Percentiles rank a stretch among this genome's conserved stretches.
Evolutionary conservation across 2,888 invertebrate genomes (phyloP).

Genomic region (Drosophila sordidula): DNA sequence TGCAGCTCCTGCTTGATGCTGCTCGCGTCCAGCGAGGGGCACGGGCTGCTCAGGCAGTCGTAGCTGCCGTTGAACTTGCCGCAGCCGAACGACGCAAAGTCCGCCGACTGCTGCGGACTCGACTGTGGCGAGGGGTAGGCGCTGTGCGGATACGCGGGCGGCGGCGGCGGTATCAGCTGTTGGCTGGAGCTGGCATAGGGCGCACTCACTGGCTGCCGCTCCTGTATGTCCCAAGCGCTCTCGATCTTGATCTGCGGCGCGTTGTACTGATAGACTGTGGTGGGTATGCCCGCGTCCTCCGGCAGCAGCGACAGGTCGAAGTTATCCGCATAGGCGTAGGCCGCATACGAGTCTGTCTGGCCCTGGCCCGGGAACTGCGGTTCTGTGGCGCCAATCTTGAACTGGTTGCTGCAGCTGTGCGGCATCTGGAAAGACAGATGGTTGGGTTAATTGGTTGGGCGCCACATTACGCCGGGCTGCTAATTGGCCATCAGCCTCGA

Average conservation of each 20-base stretch:
- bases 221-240: conserved; percentile 78
- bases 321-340: conserved; percentile 87
- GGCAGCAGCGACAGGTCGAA: conserved; percentile 91
- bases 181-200: conserved; percentile 45
- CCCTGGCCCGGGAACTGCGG: conserved; percentile 47
- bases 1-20: conserved; percentile 85
- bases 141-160: conserved; percentile 77
- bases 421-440: conserved; percentile 65
- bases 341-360: conserved; percentile 76
- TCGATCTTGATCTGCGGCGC: conserved; percentile 84
- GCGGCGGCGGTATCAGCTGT: conserved; percentile 79
- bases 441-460: conserved; percentile 4
- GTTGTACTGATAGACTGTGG: conserved; percentile 80
- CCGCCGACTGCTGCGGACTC: conserved; percentile 83
- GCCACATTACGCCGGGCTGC: conserved; percentile 22
- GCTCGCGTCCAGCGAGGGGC: conserved; percentile 81
- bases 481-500: conserved; percentile 45
- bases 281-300: conserved; percentile 84
- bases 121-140: conserved; percentile 83
- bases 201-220: conserved; percentile 31
- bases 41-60: conserved; percentile 81
- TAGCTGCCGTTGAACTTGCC: conserved; percentile 65
- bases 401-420: conserved; percentile 55
- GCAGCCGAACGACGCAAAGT: conserved; percentile 67
- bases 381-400: conserved; percentile 60